Percentiles rank a stretch among this genome's conserved stretches.
phyloP scores from a whole-genome alignment of 2,888 invertebrate species.

The Tetheella fluctuosa region DNA sequence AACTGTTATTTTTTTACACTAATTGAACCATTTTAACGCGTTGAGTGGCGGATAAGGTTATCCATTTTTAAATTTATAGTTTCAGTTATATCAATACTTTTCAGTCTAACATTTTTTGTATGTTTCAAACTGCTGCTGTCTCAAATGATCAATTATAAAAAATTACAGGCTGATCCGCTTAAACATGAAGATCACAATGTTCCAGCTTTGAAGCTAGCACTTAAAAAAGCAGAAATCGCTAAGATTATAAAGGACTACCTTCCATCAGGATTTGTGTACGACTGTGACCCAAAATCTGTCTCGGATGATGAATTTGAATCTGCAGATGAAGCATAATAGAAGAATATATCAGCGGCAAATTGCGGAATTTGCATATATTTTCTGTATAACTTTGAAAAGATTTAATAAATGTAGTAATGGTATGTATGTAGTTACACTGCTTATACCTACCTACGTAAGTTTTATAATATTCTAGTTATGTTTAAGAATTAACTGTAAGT shows the following conservation, averaged over 20 bases:
- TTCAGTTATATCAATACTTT: no score
- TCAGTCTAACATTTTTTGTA: no score
- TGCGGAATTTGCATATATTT: neutral
- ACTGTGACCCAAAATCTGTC: neutral
- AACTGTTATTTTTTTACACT: no score
- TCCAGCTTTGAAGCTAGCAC: slow-evolving; percentile 59
- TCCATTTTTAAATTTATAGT: no score
- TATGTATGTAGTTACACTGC: neutral
- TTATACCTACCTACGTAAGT: no score
- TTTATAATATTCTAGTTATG: no score
- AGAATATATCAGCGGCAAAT: neutral
- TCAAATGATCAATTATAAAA: no score
- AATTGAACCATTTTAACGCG: no score
- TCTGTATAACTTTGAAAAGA: neutral
- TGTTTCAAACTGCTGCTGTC: no score
- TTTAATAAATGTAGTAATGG: no score
- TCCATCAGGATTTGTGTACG: neutral
- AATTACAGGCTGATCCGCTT: slow-evolving; percentile 62
- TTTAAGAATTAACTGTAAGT: no score
- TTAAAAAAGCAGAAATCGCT: slow-evolving; percentile 49
- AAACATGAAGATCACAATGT: slow-evolving; percentile 46
- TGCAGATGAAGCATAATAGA: slow-evolving; percentile 3
- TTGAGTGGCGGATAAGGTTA: no score
- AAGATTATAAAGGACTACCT: slow-evolving; percentile 35
- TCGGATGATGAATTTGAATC: slow-evolving; percentile 12